Evolutionary conservation across 1,140 invertebrate species (phyloP).

Genomic region (Drosophila mayri): DNA sequence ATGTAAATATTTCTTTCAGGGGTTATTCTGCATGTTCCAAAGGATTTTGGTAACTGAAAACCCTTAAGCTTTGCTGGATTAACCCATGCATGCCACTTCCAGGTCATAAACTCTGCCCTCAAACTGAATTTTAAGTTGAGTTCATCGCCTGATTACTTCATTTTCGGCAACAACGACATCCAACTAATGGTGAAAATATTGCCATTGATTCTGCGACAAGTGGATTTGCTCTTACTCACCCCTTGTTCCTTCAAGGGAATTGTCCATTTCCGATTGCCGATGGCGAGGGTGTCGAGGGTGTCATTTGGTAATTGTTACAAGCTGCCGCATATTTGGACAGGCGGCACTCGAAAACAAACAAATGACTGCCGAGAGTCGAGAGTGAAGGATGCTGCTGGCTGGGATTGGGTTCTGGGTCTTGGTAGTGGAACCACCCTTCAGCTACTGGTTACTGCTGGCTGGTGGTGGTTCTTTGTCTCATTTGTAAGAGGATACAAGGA

Average conservation of each 20-base stretch:
- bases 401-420: too few species aligned
- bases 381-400: constrained; percentile 1
- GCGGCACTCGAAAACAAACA: constrained; percentile 74
- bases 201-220: constrained; percentile 80
- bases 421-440: constrained; percentile 54
- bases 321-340: constrained; percentile 81
- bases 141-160: constrained; percentile 56
- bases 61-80: neutral
- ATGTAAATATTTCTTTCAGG: too few species aligned
- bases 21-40: neutral
- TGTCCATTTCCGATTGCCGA: constrained; percentile 41
- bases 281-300: constrained; percentile 62
- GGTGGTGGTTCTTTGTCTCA: constrained; percentile 21
- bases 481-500: constrained; percentile 62
- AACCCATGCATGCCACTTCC: constrained; percentile 47
- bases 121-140: constrained; percentile 61
- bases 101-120: constrained; percentile 67
- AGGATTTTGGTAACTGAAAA: neutral
- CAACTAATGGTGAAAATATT: constrained; percentile 79
- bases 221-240: constrained; percentile 14
- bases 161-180: constrained; percentile 37
- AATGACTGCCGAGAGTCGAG: constrained; percentile 49
- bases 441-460: neutral
- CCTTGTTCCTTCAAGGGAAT: neutral
- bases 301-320: constrained; percentile 84